Conservation (phyloP, 1,140 invertebrate genomes). For the Brachionus plicatilis region DNA sequence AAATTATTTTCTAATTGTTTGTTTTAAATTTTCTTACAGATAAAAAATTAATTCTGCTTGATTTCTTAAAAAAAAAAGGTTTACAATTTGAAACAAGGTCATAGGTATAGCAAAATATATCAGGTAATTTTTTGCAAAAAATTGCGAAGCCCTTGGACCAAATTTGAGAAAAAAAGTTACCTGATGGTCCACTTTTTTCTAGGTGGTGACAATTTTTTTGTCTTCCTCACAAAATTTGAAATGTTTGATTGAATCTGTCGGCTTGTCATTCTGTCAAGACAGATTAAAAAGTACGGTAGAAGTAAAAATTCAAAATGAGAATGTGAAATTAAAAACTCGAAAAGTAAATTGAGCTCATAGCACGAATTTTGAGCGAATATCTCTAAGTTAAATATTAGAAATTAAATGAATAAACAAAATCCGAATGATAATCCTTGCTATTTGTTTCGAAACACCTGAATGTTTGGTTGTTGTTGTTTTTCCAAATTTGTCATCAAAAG, state of each 20-base stretch:
- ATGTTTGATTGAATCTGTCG: too few species aligned
- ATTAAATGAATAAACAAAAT: conserved; percentile 21
- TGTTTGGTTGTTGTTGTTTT: not conserved
- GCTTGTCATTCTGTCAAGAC: not conserved
- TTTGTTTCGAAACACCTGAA: conserved; percentile 13
- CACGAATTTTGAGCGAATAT: not conserved
- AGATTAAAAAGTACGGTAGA: not conserved
- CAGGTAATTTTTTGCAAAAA: too few species aligned
- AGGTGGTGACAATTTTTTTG: too few species aligned
- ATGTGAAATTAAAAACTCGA: not conserved
- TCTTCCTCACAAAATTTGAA: too few species aligned
- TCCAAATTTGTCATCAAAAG: not conserved
- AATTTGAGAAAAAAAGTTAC: too few species aligned
- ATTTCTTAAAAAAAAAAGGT: not conserved
- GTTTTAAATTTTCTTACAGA: not conserved
- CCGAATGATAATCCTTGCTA: not conserved
- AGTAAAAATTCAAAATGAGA: not conserved
- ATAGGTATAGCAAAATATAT: not conserved
- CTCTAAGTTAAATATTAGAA: conserved; percentile 17
- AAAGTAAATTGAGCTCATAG: not conserved
- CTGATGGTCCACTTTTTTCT: too few species aligned
- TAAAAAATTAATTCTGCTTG: not conserved
- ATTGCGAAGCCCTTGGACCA: too few species aligned
- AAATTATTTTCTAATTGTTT: not conserved
- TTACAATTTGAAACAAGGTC: not conserved